Evolutionary conservation across 2,888 invertebrate genomes (phyloP), one percentile per base, ranked within the genome.

Genomic region (Acanthococcus lagerstroemiae): DNA sequence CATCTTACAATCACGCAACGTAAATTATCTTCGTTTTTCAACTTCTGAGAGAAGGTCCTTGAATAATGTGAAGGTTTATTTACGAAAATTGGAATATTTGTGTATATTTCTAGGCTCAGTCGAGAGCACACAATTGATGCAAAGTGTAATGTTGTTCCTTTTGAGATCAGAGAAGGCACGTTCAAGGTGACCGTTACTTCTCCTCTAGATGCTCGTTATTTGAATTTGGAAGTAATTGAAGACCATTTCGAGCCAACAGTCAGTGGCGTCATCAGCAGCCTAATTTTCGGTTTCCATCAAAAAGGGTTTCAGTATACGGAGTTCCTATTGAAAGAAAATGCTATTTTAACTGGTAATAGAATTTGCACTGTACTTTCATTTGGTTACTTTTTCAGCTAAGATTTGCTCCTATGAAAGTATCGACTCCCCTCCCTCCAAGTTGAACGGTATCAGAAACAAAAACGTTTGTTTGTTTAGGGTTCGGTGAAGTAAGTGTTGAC

Each of bases 231-330:
- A 72, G 85, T 87, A 1, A 85, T 92, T 70, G 86, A 88, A 48
- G 89, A 90, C 76, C 83, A 85, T 68, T 93, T 90, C 75, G 86
- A 88, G 73, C 88, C 90, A 0, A 84, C 85, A 71, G 82, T 84
- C 0, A 82, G 87, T 2, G 85, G 85, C 7, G 80, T 90, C 50
- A 83, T 88, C 69, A 88, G 90, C 76, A 88, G 90, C 76, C 89
- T 90, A 75, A 85, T 93, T 73, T 85, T 86, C 69, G 82, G 82
- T 69, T 76, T 77, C 52, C 72, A 74, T n/a, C 70, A 70, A 56
- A 83, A 88, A 68, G 93, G 93, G 0, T 78, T 91, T 22, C 91
- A 93, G 76, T 87, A 88, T 5, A 90, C 90, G 55, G 94, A 94
- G 75, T 86, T 87, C 77, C 87, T 94, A 83, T 78, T 94, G 4